These are phyloP conservation scores for Sanderia malayensis DNA, from an alignment of 30 jellyfish, hydroid and myxozoan species.

Conservation along the genomic window DNA sequence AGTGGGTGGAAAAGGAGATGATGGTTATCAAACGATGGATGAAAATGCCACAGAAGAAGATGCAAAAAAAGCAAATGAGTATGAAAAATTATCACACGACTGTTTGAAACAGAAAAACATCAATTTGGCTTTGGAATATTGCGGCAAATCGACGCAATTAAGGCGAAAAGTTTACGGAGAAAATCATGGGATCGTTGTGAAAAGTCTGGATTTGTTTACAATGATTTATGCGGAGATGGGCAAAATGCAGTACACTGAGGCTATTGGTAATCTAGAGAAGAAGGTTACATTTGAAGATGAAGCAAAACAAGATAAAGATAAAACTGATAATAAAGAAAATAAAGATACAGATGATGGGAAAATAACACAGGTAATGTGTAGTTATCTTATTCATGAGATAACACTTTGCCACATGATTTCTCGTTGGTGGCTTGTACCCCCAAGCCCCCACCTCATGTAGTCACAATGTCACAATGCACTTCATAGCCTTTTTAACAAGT, in stretches of 20 bases:
- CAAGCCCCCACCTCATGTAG: too few species aligned
- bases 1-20: constrained; percentile 45
- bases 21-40: constrained; percentile 59
- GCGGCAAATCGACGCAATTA: constrained; percentile 88
- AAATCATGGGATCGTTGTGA: constrained; percentile 58
- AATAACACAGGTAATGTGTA: too few species aligned
- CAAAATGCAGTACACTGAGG: constrained; percentile 81
- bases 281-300: constrained; percentile 1
- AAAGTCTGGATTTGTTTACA: constrained; percentile 80
- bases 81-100: constrained; percentile 75
- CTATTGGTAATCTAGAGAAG: constrained; percentile 59
- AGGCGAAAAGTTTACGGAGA: constrained; percentile 83
- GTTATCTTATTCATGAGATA: too few species aligned
- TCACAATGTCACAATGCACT: too few species aligned
- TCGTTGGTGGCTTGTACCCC: too few species aligned
- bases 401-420: too few species aligned
- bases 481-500: too few species aligned
- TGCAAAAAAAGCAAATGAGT: constrained; percentile 82
- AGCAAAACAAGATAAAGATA: constrained; percentile 9
- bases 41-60: constrained; percentile 67
- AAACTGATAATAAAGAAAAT: too few species aligned
- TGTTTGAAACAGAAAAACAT: constrained; percentile 77
- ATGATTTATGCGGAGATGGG: constrained; percentile 95
- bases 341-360: too few species aligned
- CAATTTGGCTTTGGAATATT: constrained; percentile 81